Base-by-base conservation (phyloP, 2,797 vertebrate genomes). In the Sebastes hubbsi region DNA sequence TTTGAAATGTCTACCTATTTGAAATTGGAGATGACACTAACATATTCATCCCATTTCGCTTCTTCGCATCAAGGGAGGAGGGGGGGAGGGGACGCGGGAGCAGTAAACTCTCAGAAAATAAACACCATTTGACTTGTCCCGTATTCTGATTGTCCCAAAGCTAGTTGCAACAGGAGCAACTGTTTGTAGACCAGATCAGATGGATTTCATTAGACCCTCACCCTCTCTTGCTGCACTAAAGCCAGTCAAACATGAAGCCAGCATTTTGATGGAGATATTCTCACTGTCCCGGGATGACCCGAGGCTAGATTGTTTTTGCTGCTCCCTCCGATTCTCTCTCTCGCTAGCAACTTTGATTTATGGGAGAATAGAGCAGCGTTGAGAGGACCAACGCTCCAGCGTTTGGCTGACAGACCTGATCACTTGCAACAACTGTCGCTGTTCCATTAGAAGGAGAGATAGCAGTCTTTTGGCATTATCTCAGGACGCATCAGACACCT, bases 21-120 rank as follows among this genome's bases (percentile, higher is more conserved):
- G 93, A 93, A 95, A 92, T 91, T 83, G 92, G 93, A 95, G 88
- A 93, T 92, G 94, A 95, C 93, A 94, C 81, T 91, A 92, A 93
- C 91, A 92, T 92, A 92, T 94, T 93, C 90, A 89, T 89, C 86
- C 84, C 84, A 82, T 94, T 95, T 91, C 89, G 81, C 87, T 91
- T 89, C 82, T 91, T 89, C 81, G 83, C 82, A 80, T 88, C 78
- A 73, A 59, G 77, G 77, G 71, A 82, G 71, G 72, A n/a, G 49
- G 77, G 70, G 77, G 69, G 70, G 30, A 38, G 4, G 36, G n/a
- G 72, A 27, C 14, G 60, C 30, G 67, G 70, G 72, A 81, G 81
- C 84, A 29, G 77, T 65, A 83, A 78, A 87, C 62, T 78, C 74
- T 75, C 13, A 36, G 63, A 78, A 86, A 84, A 86, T 68, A 86